These are phyloP conservation scores for Coranthus polyacanthus DNA, from an alignment of 2,797 vertebrate species.

Conservation along the genomic window DNA sequence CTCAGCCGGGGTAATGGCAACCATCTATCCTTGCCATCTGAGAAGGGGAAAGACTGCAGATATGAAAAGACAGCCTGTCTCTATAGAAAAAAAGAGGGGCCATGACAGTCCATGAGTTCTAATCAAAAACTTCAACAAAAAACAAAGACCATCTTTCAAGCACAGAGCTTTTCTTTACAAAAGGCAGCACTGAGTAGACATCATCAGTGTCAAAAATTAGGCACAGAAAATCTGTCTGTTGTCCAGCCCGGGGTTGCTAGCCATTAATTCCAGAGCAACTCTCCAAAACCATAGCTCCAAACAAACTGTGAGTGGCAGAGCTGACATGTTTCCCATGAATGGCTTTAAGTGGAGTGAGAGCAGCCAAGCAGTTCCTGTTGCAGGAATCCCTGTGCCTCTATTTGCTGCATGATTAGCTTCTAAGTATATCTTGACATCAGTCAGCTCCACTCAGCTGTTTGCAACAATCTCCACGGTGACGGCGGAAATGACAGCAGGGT, in stretches of 20 bases:
- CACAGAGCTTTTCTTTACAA: slow-evolving; percentile 26
- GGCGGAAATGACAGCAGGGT: slow-evolving; percentile 72
- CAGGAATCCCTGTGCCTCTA: slow-evolving; percentile 71
- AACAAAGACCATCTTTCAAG: slow-evolving; percentile 46
- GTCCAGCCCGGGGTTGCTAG: slow-evolving; percentile 43
- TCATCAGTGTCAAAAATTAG: slow-evolving; percentile 36
- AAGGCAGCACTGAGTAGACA: slow-evolving; percentile 16
- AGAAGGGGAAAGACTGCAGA: slow-evolving; percentile 50
- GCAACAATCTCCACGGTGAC: slow-evolving; percentile 58
- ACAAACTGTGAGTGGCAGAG: slow-evolving; percentile 63
- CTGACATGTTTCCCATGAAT: slow-evolving; percentile 72
- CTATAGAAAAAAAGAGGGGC: slow-evolving; percentile 36
- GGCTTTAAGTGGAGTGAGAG: slow-evolving; percentile 56
- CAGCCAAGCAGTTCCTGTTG: slow-evolving; percentile 60
- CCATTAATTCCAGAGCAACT: slow-evolving; percentile 50
- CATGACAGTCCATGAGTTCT: slow-evolving; percentile 32
- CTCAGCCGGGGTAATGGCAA: slow-evolving; percentile 64
- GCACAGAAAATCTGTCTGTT: slow-evolving; percentile 20
- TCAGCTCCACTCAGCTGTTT: slow-evolving; percentile 65
- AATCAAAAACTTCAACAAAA: slow-evolving; percentile 39
- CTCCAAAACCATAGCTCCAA: slow-evolving; percentile 40
- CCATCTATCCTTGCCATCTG: slow-evolving; percentile 63
- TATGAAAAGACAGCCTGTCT: slow-evolving; percentile 52
- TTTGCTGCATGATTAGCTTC: slow-evolving; percentile 82
- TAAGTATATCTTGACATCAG: slow-evolving; percentile 81